Conservation (phyloP, 1,140 invertebrate genomes). For the Leucophenga varia region DNA sequence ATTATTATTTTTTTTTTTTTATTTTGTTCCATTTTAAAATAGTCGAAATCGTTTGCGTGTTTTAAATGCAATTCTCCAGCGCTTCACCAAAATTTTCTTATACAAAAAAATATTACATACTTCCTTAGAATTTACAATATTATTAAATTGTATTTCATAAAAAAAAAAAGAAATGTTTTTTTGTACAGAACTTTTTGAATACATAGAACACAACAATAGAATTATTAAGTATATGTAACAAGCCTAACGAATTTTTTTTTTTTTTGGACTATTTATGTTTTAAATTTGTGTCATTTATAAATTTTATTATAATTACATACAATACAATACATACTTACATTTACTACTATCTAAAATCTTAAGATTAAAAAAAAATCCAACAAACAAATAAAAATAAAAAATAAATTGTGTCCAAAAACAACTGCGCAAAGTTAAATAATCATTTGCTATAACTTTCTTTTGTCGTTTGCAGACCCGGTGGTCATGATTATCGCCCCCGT, state of each 20-base stretch:
- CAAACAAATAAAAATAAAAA: constrained; percentile 1
- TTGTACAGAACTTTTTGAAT: constrained; percentile 13
- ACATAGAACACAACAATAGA: no score
- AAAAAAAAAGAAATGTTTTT: constrained; percentile 4
- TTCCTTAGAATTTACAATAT: constrained; percentile 16
- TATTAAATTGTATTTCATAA: constrained; percentile 20
- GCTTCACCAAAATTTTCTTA: constrained; percentile 13
- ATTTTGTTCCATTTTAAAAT: constrained; percentile 4
- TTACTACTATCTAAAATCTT: no score
- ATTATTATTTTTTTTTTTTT: not conserved
- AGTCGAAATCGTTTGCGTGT: constrained; percentile 27
- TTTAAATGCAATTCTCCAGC: constrained; percentile 27
- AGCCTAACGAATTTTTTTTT: no score
- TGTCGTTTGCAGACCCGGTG: constrained; percentile 66
- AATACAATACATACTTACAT: no score
- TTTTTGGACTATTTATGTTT: no score
- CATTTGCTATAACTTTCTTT: constrained; percentile 11
- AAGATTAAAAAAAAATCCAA: no score
- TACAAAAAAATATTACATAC: constrained; percentile 5
- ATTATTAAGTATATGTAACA: no score
- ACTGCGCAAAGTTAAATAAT: no score
- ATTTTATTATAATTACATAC: no score
- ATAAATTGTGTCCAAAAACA: not conserved
- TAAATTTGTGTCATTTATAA: no score
- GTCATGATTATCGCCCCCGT: constrained; percentile 75